A percentile compares a stretch with the other conserved stretches of the same genome.
Evolutionary conservation across 1,140 invertebrate species (phyloP).

Genomic region (Lanistes nyassanus): DNA sequence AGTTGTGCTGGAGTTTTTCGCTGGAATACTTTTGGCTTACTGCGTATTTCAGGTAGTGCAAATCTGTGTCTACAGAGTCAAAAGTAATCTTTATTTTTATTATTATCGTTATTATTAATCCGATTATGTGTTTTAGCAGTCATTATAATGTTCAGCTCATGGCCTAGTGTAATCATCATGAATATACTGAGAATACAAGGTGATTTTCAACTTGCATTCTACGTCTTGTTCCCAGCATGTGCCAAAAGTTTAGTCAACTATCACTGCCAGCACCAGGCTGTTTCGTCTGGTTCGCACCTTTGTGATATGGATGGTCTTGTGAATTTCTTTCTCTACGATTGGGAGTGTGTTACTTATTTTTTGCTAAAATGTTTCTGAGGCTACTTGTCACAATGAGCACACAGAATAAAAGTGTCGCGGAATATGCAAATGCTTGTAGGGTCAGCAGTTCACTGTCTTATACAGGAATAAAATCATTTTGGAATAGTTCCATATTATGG

Average conservation of each 20-base stretch:
- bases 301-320: slow-evolving; percentile 14
- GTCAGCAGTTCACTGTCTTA: background rate
- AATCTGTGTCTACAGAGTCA: background rate
- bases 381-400: background rate
- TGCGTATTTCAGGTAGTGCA: background rate
- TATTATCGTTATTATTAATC: background rate
- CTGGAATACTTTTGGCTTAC: no score
- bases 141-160: background rate
- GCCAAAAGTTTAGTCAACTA: background rate
- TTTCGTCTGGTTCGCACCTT: background rate
- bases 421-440: background rate
- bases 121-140: background rate
- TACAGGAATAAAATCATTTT: no score
- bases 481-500: background rate
- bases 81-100: background rate
- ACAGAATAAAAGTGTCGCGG: background rate
- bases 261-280: slow-evolving; percentile 9
- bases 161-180: background rate
- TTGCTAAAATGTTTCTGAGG: background rate
- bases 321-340: slow-evolving; percentile 7
- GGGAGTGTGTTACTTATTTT: slow-evolving; percentile 2
- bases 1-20: no score
- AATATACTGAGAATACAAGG: background rate
- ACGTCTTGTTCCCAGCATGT: background rate
- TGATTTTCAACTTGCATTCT: background rate